Conservation (phyloP, 2,888 invertebrate species). For the Corbicula japonica region DNA sequence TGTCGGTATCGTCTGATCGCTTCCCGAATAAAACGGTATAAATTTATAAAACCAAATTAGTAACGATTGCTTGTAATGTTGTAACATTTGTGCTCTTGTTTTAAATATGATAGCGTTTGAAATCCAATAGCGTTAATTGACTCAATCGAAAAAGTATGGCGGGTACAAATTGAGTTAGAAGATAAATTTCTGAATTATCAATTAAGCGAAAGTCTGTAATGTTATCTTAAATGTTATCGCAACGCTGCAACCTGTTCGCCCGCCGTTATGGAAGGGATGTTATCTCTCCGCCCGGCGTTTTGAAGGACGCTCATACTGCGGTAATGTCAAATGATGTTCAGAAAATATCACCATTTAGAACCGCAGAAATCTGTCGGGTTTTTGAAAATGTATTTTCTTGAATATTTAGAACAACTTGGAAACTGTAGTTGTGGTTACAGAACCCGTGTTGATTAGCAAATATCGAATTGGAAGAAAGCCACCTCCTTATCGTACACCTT, state of each 20-base stretch:
- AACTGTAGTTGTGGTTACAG: too few species aligned
- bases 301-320: slow-evolving; percentile 13
- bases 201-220: slow-evolving; percentile 42
- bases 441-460: too few species aligned
- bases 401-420: too few species aligned
- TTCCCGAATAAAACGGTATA: too few species aligned
- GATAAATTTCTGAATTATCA: slow-evolving; percentile 32
- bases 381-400: too few species aligned
- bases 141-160: slow-evolving; percentile 8
- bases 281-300: background rate
- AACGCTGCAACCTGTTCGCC: slow-evolving; percentile 32
- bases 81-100: slow-evolving; percentile 35
- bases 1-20: too few species aligned
- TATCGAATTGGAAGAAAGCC: too few species aligned
- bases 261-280: slow-evolving; percentile 5
- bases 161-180: slow-evolving; percentile 27
- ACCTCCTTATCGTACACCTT: too few species aligned
- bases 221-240: slow-evolving; percentile 50
- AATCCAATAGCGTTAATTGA: slow-evolving; percentile 13
- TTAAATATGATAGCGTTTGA: slow-evolving; percentile 42
- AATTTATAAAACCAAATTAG: slow-evolving; percentile 36
- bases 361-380: slow-evolving; percentile 32
- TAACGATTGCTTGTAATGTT: slow-evolving; percentile 33
- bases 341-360: slow-evolving; percentile 24
- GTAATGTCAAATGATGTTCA: slow-evolving; percentile 32